Evolutionary conservation across 2,888 invertebrate genomes (phyloP).

Genomic region (Julus scanicus): DNA sequence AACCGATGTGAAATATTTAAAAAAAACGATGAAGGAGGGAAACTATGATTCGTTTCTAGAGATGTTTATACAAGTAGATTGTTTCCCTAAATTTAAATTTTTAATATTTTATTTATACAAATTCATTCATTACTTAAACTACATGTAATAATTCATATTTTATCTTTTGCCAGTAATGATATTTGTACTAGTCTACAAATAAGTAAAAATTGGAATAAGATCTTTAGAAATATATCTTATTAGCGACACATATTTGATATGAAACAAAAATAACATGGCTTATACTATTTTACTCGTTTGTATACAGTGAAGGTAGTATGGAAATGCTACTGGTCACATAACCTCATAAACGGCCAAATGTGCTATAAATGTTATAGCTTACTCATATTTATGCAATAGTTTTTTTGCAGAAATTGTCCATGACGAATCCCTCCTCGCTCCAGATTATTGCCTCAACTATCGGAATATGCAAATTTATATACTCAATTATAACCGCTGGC

Average conservation of each 20-base stretch:
- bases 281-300: not conserved
- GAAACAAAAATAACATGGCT: constrained; percentile 14
- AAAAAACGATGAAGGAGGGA: too few relatives aligned
- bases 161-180: not conserved
- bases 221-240: not conserved
- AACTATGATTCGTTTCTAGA: too few relatives aligned
- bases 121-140: not conserved
- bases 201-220: not conserved
- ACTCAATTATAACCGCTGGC: constrained; percentile 1
- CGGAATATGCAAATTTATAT: constrained; percentile 44
- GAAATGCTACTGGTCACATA: not conserved
- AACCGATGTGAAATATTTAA: too few relatives aligned
- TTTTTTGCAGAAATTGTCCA: constrained; percentile 8
- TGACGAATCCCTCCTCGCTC: constrained; percentile 1
- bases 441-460: constrained; percentile 47
- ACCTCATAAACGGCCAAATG: not conserved
- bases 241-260: not conserved
- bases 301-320: not conserved
- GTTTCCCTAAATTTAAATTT: not conserved
- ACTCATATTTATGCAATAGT: not conserved
- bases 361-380: constrained; percentile 2
- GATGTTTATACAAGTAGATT: not conserved
- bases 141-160: not conserved
- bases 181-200: not conserved
- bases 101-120: too few relatives aligned